Percentiles rank a stretch among this genome's conserved stretches.
Conservation (phyloP, 2,888 invertebrate species). For the Spicauda simplicius region DNA sequence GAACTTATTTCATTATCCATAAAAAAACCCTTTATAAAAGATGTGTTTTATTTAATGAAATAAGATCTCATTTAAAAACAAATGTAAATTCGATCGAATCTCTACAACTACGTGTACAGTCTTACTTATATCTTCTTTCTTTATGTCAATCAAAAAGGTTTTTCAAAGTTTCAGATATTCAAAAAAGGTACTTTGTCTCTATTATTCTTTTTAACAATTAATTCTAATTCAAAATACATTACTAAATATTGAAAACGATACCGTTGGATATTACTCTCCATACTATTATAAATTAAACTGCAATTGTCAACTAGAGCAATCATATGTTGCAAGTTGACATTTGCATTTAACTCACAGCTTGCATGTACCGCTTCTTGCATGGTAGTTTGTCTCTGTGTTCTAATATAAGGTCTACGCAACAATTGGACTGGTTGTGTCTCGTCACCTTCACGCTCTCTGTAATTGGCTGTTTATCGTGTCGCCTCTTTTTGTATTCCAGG, state of each 20-base stretch:
- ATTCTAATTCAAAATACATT: conserved; percentile 68
- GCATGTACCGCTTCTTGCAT: conserved; percentile 73
- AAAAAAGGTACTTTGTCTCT: conserved; percentile 71
- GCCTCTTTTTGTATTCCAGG: conserved; percentile 57
- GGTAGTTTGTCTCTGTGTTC: conserved; percentile 44
- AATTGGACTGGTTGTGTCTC: conserved; percentile 72
- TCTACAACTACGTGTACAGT: conserved; percentile 59
- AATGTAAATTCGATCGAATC: conserved; percentile 61
- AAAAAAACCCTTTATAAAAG: conserved; percentile 35
- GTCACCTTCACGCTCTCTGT: conserved; percentile 70
- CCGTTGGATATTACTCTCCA: conserved; percentile 51
- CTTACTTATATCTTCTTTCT: conserved; percentile 48
- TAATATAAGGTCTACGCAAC: conserved; percentile 58
- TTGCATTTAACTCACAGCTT: conserved; percentile 58
- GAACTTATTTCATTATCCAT: conserved; percentile 59
- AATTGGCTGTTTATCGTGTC: conserved; percentile 65
- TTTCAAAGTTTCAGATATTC: conserved; percentile 75
- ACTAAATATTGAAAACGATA: conserved; percentile 66
- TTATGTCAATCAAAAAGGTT: conserved; percentile 63
- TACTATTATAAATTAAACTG: conserved; percentile 32
- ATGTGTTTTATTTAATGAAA: conserved; percentile 49
- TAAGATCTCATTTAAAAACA: conserved; percentile 61
- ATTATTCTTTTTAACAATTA: conserved; percentile 71
- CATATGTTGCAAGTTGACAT: conserved; percentile 51
- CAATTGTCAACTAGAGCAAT: conserved; percentile 52